Evolutionary conservation across 2,797 vertebrate species (phyloP).

Genomic region (Sarcoramphus papa): DNA sequence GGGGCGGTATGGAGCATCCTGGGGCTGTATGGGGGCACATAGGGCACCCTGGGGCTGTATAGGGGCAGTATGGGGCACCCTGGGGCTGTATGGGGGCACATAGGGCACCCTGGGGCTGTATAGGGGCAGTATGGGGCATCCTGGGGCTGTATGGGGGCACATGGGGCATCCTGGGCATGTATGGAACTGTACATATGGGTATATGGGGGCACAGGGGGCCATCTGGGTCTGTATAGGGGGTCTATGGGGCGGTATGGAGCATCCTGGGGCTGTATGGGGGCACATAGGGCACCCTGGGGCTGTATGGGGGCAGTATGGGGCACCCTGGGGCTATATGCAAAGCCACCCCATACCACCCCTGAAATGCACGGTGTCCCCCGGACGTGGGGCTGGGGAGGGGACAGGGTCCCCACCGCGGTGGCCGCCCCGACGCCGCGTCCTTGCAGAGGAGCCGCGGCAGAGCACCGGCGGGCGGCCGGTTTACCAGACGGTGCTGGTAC

Average conservation of each 20-base stretch:
- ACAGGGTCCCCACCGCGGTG: accelerated
- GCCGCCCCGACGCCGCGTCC: accelerated
- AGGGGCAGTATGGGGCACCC: too few relatives aligned
- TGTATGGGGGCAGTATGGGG: neutral
- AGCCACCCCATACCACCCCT: neutral
- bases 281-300: neutral
- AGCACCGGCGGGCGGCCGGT: conserved; percentile 57
- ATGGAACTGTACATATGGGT: neutral
- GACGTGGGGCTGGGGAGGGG: accelerated
- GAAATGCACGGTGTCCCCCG: accelerated
- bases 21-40: neutral
- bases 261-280: neutral
- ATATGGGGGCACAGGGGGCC: neutral
- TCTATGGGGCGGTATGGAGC: neutral
- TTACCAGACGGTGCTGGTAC: conserved; percentile 81
- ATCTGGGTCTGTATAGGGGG: neutral
- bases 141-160: too few relatives aligned
- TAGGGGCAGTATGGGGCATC: too few relatives aligned
- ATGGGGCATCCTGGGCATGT: accelerated
- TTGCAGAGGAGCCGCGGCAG: conserved; percentile 81
- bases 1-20: neutral
- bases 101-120: neutral
- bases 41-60: neutral
- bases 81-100: too few relatives aligned
- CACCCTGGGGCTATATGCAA: too few relatives aligned